Percentiles rank a stretch among this genome's conserved stretches.
These are phyloP conservation scores for Phataginus tetradactyla DNA, from an alignment of 2,797 vertebrate genomes.

Conservation along the genomic window DNA sequence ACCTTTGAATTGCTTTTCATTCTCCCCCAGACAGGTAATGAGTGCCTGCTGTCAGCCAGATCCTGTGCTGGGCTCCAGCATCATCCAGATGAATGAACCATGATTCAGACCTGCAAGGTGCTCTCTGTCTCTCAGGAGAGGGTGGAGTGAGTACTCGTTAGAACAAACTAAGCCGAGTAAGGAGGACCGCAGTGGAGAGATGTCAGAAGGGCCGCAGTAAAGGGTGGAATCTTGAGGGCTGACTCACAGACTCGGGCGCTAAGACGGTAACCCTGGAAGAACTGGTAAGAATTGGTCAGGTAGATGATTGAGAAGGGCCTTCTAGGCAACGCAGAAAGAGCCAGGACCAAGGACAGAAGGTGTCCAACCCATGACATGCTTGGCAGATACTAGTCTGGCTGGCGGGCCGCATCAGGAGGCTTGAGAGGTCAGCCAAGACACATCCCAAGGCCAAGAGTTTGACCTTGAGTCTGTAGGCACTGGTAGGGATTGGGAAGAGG, in stretches of 20 bases:
- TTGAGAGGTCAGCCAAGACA: not conserved
- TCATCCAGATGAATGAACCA: not conserved
- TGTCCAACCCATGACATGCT: not conserved
- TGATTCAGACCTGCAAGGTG: not conserved
- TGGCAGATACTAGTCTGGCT: not conserved
- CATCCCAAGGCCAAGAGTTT: not conserved
- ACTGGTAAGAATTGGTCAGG: not conserved
- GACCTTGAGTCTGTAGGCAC: not conserved
- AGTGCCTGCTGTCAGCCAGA: not conserved
- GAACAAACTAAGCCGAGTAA: not conserved
- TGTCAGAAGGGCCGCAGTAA: fast-evolving
- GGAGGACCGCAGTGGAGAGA: not conserved
- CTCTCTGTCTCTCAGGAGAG: not conserved
- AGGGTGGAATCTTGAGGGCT: not conserved
- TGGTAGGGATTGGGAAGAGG: not conserved
- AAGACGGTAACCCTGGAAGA: not conserved
- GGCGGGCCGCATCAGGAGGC: not conserved
- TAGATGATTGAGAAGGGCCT: not conserved
- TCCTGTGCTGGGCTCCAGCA: not conserved
- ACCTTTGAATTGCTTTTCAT: not conserved
- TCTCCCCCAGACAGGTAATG: not conserved
- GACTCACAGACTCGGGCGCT: not conserved
- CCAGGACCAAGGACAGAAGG: not conserved
- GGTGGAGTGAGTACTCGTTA: not conserved
- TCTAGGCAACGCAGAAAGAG: not conserved